phyloP scores from a whole-genome alignment of 2,113 vertebrate genomes.

The Rhinopomastus cyanomelas region DNA sequence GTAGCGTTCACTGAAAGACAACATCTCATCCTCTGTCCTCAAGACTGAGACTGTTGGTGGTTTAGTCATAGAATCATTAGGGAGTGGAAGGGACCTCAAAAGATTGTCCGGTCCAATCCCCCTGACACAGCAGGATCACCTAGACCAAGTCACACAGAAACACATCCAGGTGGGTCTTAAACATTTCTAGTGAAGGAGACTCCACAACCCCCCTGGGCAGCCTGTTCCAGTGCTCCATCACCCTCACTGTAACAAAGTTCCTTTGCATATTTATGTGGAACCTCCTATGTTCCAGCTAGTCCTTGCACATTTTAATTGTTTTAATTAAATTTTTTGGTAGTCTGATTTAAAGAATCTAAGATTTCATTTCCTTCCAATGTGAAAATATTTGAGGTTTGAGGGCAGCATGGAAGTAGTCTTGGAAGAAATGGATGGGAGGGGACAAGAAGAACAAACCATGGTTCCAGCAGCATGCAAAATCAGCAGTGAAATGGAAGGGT shows the following conservation, averaged over 20 bases:
- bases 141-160: no score
- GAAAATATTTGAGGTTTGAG: not conserved
- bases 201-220: no score
- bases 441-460: not conserved
- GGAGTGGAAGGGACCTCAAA: no score
- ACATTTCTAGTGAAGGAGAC: no score
- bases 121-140: no score
- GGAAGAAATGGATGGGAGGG: not conserved
- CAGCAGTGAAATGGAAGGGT: not conserved
- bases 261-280: no score
- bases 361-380: not conserved
- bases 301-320: not conserved
- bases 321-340: not conserved
- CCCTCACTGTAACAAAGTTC: no score
- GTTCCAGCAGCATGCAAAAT: not conserved
- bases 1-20: not conserved
- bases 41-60: not conserved
- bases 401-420: not conserved
- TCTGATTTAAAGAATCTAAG: not conserved
- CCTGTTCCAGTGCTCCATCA: no score
- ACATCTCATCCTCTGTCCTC: not conserved
- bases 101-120: no score
- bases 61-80: no score
- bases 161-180: no score
- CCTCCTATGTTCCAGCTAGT: no score